A percentile compares a stretch with the other conserved stretches of the same genome.
Conservation (phyloP, 2,888 invertebrate species). For the Parnassius apollo region DNA sequence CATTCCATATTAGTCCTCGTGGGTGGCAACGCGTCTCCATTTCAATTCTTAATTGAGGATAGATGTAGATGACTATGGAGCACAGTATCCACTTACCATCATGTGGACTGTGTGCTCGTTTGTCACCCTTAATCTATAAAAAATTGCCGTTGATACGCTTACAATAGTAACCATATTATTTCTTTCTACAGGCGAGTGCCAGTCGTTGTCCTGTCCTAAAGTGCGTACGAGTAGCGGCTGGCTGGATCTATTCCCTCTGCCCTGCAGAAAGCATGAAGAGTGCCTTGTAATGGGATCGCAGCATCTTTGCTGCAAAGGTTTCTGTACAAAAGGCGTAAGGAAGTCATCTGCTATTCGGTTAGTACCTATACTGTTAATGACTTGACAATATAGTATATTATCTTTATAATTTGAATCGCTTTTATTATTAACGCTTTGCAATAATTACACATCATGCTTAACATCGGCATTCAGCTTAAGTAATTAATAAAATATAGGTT, state of each 20-base stretch:
- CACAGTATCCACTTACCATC: too few relatives aligned
- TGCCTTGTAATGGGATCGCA: constrained; percentile 78
- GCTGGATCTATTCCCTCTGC: constrained; percentile 79
- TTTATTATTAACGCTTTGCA: background rate
- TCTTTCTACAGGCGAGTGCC: constrained; percentile 44
- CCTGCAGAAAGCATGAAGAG: constrained; percentile 77
- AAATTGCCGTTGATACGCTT: too few relatives aligned
- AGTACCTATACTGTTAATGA: constrained; percentile 30
- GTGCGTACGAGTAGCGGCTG: constrained; percentile 74
- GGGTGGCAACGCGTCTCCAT: too few relatives aligned
- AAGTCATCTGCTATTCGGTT: constrained; percentile 51
- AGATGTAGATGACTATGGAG: too few relatives aligned
- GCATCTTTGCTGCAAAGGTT: constrained; percentile 80
- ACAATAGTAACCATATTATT: constrained; percentile 31
- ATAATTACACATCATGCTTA: background rate
- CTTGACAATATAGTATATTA: background rate
- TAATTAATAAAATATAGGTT: too few relatives aligned
- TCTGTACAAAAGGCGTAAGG: constrained; percentile 73
- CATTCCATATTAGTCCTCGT: too few relatives aligned
- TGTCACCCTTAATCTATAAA: too few relatives aligned
- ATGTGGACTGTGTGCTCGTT: too few relatives aligned
- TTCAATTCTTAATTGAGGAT: too few relatives aligned
- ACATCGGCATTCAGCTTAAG: too few relatives aligned
- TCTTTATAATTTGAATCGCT: background rate
- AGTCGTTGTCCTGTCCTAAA: constrained; percentile 65